Percentiles rank a stretch among this genome's conserved stretches.
phyloP scores from a whole-genome alignment of 2,888 invertebrate species.

The Drosophila phalerata region DNA sequence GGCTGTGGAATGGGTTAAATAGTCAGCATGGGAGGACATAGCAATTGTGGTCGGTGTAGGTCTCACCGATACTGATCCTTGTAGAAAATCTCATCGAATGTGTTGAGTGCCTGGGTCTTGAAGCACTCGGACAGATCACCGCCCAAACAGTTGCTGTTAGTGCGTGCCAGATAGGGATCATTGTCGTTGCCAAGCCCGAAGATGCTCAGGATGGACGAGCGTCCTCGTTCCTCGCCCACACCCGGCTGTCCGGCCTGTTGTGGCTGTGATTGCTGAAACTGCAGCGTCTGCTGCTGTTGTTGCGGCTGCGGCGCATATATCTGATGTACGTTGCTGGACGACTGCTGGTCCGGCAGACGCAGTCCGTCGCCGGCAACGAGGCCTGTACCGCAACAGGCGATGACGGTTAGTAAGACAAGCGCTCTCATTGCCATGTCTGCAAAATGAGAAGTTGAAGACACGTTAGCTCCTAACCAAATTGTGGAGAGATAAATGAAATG shows the following conservation, averaged over 20 bases:
- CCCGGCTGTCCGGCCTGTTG: constrained; percentile 58
- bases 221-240: constrained; percentile 85
- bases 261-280: constrained; percentile 63
- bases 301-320: constrained; percentile 69
- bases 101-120: constrained; percentile 91
- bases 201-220: constrained; percentile 92
- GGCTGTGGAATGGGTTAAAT: constrained; percentile 75
- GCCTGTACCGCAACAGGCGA: constrained; percentile 86
- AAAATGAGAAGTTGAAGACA: constrained; percentile 74
- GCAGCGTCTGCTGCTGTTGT: constrained; percentile 60
- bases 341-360: constrained; percentile 86
- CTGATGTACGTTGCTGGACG: constrained; percentile 71
- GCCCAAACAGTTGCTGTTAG: constrained; percentile 90
- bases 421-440: constrained; percentile 66
- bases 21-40: neutral
- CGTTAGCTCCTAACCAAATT: constrained; percentile 28
- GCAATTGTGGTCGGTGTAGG: too few species aligned
- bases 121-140: constrained; percentile 95
- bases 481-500: constrained; percentile 4
- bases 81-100: constrained; percentile 92
- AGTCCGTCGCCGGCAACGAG: constrained; percentile 87
- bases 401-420: constrained; percentile 85
- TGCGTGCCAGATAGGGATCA: constrained; percentile 91
- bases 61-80: constrained; percentile 87
- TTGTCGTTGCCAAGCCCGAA: constrained; percentile 92